phyloP scores from a whole-genome alignment of 2,797 vertebrate genomes.

The Gastrophryne carolinensis region DNA sequence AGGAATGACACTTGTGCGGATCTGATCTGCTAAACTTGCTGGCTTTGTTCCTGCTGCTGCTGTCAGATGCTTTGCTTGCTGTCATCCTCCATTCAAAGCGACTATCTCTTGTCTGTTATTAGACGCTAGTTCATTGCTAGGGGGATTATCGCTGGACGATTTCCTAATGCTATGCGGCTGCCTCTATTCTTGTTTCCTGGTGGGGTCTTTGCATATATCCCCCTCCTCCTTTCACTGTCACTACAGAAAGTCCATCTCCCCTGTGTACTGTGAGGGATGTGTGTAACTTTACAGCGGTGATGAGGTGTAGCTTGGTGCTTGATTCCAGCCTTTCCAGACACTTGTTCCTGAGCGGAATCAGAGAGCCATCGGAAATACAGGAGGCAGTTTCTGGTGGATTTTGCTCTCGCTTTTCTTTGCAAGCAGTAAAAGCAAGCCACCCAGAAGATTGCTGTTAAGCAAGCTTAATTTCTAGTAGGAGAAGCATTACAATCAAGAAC shows the following conservation, averaged over 20 bases:
- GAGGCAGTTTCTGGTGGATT: slow-evolving; percentile 38
- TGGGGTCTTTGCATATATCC: slow-evolving; percentile 21
- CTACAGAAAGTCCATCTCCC: slow-evolving; percentile 25
- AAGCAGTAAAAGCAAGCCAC: slow-evolving; percentile 49
- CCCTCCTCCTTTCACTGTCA: not conserved
- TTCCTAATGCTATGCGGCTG: not conserved
- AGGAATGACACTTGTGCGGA: slow-evolving; percentile 34
- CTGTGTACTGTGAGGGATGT: slow-evolving; percentile 18
- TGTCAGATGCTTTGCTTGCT: slow-evolving; percentile 29
- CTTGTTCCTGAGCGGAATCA: slow-evolving; percentile 28
- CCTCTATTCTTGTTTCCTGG: not conserved
- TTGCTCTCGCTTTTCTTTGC: slow-evolving; percentile 39
- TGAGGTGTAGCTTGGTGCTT: not conserved
- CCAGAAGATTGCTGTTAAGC: slow-evolving; percentile 52
- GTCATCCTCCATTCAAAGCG: slow-evolving; percentile 33
- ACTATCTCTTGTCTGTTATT: slow-evolving; percentile 26
- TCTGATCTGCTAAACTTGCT: slow-evolving; percentile 48
- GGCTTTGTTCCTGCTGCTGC: slow-evolving; percentile 28
- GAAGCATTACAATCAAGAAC: slow-evolving; percentile 39
- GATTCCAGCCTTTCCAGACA: slow-evolving; percentile 21
- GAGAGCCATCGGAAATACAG: not conserved
- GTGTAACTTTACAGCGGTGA: slow-evolving; percentile 54
- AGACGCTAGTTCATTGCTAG: slow-evolving; percentile 31
- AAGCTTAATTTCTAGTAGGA: slow-evolving; percentile 49
- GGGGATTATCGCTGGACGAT: not conserved